Conservation (phyloP, 2,797 vertebrate genomes). For the Diplodus puntazzo region DNA sequence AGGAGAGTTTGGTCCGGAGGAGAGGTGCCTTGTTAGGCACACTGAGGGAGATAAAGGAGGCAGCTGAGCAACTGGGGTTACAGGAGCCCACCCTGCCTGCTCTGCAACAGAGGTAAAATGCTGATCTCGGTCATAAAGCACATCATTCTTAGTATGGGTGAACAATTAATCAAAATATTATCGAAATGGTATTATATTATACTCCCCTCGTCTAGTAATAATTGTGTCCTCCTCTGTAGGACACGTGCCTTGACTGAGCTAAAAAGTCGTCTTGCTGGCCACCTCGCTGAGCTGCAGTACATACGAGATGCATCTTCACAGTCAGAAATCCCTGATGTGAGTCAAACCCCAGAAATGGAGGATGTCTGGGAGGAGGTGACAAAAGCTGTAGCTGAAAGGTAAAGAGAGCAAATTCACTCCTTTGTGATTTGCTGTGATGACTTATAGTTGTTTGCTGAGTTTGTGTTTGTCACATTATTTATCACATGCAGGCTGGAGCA, state of each 20-base stretch:
- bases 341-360: conserved; percentile 70
- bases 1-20: conserved; percentile 71
- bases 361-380: conserved; percentile 87
- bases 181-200: no score
- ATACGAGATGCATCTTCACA: conserved; percentile 74
- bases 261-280: conserved; percentile 83
- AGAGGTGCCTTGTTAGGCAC: conserved; percentile 77
- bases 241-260: conserved; percentile 85
- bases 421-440: neutral
- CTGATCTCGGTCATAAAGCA: neutral
- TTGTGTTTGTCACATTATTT: conserved; percentile 23
- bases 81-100: conserved; percentile 91
- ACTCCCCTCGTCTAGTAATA: no score
- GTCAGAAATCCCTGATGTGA: conserved; percentile 47
- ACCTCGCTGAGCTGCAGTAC: conserved; percentile 82
- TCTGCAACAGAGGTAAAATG: conserved; percentile 89
- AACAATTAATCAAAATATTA: no score
- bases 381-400: conserved; percentile 86
- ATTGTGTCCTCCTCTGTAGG: conserved; percentile 72
- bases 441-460: neutral
- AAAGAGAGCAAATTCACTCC: conserved; percentile 15
- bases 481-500: conserved; percentile 86
- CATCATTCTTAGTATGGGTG: neutral
- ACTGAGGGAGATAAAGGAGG: conserved; percentile 85
- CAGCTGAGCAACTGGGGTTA: conserved; percentile 84